Base-by-base conservation (phyloP, 2,888 invertebrate species). In the Drosophila mettleri region DNA sequence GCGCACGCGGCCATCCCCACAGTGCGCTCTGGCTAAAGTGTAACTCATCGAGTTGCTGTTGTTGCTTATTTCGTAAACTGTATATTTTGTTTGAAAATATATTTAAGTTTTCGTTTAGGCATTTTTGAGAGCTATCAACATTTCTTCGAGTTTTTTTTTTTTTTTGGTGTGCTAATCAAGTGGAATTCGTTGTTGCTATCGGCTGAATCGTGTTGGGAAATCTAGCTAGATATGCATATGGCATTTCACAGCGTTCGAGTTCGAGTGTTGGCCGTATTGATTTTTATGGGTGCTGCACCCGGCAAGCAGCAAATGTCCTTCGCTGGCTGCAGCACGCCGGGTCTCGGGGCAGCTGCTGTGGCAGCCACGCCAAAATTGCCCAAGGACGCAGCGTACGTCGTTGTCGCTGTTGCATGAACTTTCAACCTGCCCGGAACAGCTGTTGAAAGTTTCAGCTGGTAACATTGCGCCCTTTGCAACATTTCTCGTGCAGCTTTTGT, bases 241-340 rank as follows among this genome's bases (percentile, higher is more conserved):
- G 24, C n/a, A 43, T 27, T 24, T 16, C 8, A 9, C n/a, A 31
- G 33, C 16, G 45, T 14, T 33, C 38, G 41, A 45, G 45, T 14
- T 33, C 38, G 41, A 45, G 55, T 34, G 66, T 34, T 36, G 48
- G 34, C 24, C 16, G 34, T 86, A 86, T 86, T 75, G 85, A 86
- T 86, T 85, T 85, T 73, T 66, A 61, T 65, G 67, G 54, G 22
- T 68, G 62, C 62, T 16, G 72, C 61, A 67, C 29, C 80, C 71
- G 71, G 75, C 78, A 66, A 58, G 62, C 80, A 67, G 71, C 48
- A 61, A 74, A 69, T 81, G 88, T 81, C 86, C 88, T 88, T 86
- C 73, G 76, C 70, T 51, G 69, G 74, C 74, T 83, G 84, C 72
- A 81, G 59, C 41, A 77, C 75, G 83, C 67, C 75, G 69, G 80